phyloP scores from a whole-genome alignment of 2,888 invertebrate species.

The Parasteatoda lunata region DNA sequence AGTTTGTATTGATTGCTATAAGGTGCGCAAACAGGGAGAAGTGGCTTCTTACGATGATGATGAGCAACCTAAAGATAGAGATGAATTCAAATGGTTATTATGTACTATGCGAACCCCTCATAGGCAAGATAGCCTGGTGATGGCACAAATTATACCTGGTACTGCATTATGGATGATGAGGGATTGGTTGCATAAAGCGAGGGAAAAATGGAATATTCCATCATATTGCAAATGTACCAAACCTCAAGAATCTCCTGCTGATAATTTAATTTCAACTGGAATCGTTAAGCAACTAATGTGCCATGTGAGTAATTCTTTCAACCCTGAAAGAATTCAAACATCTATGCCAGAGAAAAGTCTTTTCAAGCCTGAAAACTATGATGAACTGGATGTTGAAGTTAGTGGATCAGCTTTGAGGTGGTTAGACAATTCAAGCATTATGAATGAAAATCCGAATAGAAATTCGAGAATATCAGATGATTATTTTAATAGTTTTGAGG shows the following conservation, averaged over 20 bases:
- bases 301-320: slow-evolving; percentile 40
- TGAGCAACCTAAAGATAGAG: slow-evolving; percentile 77
- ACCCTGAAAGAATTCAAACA: neutral
- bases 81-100: slow-evolving; percentile 87
- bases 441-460: neutral
- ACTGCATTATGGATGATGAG: slow-evolving; percentile 74
- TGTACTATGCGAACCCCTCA: slow-evolving; percentile 89
- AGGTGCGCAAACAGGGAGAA: slow-evolving; percentile 82
- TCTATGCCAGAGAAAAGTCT: slow-evolving; percentile 15
- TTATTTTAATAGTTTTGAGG: slow-evolving; percentile 31
- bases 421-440: slow-evolving; percentile 6
- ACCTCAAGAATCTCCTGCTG: neutral
- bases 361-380: slow-evolving; percentile 21
- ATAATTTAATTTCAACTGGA: slow-evolving; percentile 40
- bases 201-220: slow-evolving; percentile 86
- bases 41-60: slow-evolving; percentile 47
- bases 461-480: slow-evolving; percentile 10
- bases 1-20: slow-evolving; percentile 96
- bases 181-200: slow-evolving; percentile 83
- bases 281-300: slow-evolving; percentile 64
- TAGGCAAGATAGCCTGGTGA: slow-evolving; percentile 88
- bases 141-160: slow-evolving; percentile 97
- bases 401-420: slow-evolving; percentile 34
- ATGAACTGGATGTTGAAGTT: slow-evolving; percentile 49
- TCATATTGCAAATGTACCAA: slow-evolving; percentile 73